phyloP scores from a whole-genome alignment of 1,140 invertebrate genomes.

The Cydia strobilella region DNA sequence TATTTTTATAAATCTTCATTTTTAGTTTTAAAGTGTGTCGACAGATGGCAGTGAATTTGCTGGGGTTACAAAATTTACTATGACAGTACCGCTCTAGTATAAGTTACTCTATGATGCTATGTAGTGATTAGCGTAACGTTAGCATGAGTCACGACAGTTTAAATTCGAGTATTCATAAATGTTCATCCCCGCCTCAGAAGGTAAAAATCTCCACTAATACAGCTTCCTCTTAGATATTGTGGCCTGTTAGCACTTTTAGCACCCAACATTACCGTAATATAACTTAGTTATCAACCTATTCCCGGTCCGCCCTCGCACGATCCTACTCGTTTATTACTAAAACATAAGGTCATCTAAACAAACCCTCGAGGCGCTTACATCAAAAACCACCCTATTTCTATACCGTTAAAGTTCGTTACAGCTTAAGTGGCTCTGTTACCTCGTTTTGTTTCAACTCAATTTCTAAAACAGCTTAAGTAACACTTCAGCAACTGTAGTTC shows the following conservation, averaged over 20 bases:
- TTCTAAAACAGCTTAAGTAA: not conserved
- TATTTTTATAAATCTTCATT: too few relatives aligned
- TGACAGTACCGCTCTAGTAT: too few relatives aligned
- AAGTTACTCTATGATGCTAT: too few relatives aligned
- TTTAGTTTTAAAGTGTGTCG: too few relatives aligned
- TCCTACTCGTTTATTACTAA: conserved; percentile 7
- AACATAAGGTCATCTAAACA: conserved; percentile 4
- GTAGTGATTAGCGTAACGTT: too few relatives aligned
- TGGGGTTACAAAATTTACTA: too few relatives aligned
- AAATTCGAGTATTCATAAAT: too few relatives aligned
- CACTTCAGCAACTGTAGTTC: not conserved
- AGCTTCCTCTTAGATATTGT: too few relatives aligned
- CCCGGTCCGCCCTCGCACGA: not conserved
- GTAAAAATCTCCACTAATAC: too few relatives aligned
- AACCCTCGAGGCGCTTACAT: not conserved
- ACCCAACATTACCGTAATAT: not conserved
- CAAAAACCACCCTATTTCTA: not conserved
- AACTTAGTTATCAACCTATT: conserved; percentile 7
- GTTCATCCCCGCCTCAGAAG: too few relatives aligned
- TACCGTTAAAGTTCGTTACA: not conserved
- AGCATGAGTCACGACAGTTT: too few relatives aligned
- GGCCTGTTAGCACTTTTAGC: not conserved
- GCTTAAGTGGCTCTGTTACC: not conserved
- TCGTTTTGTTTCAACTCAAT: not conserved
- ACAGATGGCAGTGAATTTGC: too few relatives aligned